A percentile compares a stretch with the other conserved stretches of the same genome.
phyloP scores from a whole-genome alignment of 2,113 vertebrate species.

The Pseudopodoces humilis region DNA sequence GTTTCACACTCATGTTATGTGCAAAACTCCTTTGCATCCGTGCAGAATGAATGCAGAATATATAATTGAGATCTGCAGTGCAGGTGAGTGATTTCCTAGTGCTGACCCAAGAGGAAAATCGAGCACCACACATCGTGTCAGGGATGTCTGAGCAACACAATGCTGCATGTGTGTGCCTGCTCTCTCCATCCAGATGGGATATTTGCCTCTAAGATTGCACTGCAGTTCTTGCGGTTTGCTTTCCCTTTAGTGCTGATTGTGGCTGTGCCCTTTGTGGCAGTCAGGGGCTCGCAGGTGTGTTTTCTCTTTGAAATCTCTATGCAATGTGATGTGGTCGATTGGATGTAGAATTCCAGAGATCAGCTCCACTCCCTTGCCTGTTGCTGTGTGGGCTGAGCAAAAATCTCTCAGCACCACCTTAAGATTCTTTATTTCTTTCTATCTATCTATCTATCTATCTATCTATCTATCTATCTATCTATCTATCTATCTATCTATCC shows the following conservation, averaged over 20 bases:
- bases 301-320: conserved; percentile 21
- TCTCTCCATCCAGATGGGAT: not conserved
- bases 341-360: not conserved
- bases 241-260: not conserved
- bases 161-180: not conserved
- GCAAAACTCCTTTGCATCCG: not conserved
- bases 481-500: not conserved
- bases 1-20: conserved; percentile 14
- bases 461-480: not conserved
- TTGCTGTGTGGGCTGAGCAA: not conserved
- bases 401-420: not conserved
- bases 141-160: not conserved
- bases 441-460: not conserved
- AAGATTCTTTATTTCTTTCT: too few species aligned
- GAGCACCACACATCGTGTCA: not conserved
- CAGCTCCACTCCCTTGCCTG: not conserved
- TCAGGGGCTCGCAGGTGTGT: not conserved
- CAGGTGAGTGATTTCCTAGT: conserved; percentile 45
- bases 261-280: not conserved
- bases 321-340: not conserved
- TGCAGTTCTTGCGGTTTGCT: not conserved
- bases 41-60: conserved; percentile 46
- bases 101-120: not conserved
- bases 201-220: not conserved
- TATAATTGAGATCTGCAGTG: conserved; percentile 50